Percentiles rank a stretch among this genome's conserved stretches.
These are phyloP conservation scores for Lanistes nyassanus DNA, from an alignment of 1,140 invertebrate genomes.

Conservation along the genomic window DNA sequence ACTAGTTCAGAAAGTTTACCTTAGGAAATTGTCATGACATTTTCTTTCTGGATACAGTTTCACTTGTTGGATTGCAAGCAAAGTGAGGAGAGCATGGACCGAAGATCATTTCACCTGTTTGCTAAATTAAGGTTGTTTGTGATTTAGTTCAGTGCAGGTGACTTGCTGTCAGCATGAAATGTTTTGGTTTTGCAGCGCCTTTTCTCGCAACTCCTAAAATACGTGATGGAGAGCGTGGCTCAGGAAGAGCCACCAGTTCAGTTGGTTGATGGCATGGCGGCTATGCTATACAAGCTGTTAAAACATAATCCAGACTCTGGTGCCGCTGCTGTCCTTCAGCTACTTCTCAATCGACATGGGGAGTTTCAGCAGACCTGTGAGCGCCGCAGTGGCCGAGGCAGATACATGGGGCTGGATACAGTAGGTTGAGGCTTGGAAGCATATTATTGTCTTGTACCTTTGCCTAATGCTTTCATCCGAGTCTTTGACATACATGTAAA, in stretches of 20 bases:
- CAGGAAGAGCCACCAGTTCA: conserved; percentile 63
- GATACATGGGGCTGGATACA: conserved; percentile 77
- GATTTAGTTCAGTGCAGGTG: too few species aligned
- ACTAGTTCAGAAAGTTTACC: too few species aligned
- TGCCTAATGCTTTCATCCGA: not conserved
- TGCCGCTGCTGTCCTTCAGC: conserved; percentile 74
- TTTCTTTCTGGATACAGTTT: too few species aligned
- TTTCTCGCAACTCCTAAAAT: conserved; percentile 16
- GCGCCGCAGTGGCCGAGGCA: conserved; percentile 56
- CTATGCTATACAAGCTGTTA: conserved; percentile 78
- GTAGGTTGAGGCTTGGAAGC: conserved; percentile 39
- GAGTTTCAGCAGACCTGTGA: conserved; percentile 72
- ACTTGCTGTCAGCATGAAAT: not conserved
- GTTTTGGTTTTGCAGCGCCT: conserved; percentile 6
- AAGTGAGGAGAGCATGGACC: not conserved
- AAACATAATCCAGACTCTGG: conserved; percentile 77
- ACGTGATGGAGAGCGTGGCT: conserved; percentile 63
- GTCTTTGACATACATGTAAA: too few species aligned
- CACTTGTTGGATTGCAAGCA: not conserved
- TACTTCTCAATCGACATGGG: conserved; percentile 80
- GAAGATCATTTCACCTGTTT: not conserved
- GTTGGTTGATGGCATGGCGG: conserved; percentile 68
- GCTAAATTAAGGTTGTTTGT: not conserved
- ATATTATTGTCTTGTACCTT: not conserved
- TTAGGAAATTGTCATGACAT: too few species aligned